phyloP scores from a whole-genome alignment of 1,140 invertebrate genomes.

The Cydia strobilella region DNA sequence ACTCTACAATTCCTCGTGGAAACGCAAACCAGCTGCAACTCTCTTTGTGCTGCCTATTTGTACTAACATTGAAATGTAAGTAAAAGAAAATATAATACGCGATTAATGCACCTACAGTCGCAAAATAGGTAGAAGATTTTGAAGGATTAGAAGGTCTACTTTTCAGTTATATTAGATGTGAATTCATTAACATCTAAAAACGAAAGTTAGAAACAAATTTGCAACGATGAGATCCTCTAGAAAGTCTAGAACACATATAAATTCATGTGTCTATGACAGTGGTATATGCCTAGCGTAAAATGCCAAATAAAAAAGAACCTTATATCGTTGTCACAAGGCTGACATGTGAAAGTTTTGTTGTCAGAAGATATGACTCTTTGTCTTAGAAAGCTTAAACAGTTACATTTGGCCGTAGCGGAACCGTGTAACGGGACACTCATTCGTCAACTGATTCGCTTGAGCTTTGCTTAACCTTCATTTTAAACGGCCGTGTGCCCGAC shows the following conservation, averaged over 20 bases:
- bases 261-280: not conserved
- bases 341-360: not conserved
- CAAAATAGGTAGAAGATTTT: no score
- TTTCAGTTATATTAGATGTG: not conserved
- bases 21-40: no score
- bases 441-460: slow-evolving; percentile 5
- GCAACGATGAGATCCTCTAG: not conserved
- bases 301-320: not conserved
- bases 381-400: not conserved
- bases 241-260: not conserved
- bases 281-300: not conserved
- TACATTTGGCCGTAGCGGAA: slow-evolving; percentile 14
- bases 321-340: not conserved
- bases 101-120: no score
- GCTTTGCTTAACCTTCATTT: slow-evolving; percentile 1
- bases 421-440: not conserved
- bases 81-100: no score
- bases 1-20: no score
- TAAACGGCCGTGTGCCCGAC: not conserved
- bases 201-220: not conserved
- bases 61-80: no score
- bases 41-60: no score
- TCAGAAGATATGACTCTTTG: not conserved
- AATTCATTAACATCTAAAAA: not conserved
- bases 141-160: no score